Evolutionary conservation across 2,797 vertebrate genomes (phyloP).

Genomic region (Gallinago nigripennis): DNA sequence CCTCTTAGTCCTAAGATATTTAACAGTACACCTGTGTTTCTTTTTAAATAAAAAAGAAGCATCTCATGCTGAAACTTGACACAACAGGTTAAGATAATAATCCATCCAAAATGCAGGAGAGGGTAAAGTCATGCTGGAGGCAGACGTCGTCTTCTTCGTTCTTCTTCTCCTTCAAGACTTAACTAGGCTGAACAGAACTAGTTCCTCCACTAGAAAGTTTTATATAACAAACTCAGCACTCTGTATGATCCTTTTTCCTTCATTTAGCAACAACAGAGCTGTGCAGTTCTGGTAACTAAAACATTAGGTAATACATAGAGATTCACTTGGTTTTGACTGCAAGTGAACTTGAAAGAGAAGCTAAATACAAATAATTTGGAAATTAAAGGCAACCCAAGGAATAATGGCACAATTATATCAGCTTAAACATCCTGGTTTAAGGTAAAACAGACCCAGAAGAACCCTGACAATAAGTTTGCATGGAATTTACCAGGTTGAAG

Average conservation of each 20-base stretch:
- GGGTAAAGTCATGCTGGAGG: background rate
- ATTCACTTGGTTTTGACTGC: background rate
- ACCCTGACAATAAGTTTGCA: too few species aligned
- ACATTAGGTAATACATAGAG: background rate
- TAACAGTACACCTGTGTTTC: background rate
- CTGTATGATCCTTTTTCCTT: background rate
- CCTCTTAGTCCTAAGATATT: background rate
- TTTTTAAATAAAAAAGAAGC: too few species aligned
- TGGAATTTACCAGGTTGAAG: background rate
- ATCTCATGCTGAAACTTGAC: background rate
- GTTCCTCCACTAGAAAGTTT: background rate
- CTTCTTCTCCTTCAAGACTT: background rate
- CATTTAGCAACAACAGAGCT: background rate
- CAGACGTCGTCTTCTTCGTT: background rate
- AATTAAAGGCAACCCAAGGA: background rate
- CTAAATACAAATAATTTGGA: background rate
- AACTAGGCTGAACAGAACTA: background rate
- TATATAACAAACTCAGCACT: fast-evolving
- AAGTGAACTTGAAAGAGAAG: background rate
- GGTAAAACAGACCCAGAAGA: background rate
- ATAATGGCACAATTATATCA: fast-evolving
- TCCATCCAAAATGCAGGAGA: background rate
- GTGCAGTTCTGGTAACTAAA: fast-evolving
- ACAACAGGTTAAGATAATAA: background rate
- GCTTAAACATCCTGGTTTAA: background rate